Percentiles rank a stretch among this genome's conserved stretches.
Conservation (phyloP, 2,113 vertebrate species). For the Ammodramus savannarum region DNA sequence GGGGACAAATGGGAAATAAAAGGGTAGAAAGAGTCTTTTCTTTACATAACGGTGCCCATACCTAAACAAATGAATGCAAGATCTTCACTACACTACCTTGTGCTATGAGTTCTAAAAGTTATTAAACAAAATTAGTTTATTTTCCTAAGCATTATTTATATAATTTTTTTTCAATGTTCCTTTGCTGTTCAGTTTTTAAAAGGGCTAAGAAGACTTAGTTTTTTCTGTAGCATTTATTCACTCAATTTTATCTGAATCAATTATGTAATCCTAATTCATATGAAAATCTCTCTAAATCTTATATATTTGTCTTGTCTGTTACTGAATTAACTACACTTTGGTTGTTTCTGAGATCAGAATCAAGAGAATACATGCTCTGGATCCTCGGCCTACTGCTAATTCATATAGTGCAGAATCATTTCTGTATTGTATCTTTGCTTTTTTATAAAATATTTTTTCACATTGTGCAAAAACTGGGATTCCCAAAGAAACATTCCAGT, state of each 20-base stretch:
- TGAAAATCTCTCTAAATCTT: neutral
- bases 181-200: neutral
- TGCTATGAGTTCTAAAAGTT: neutral
- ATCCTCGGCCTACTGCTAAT: neutral
- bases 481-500: neutral
- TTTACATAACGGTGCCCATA: neutral
- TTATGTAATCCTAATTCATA: neutral
- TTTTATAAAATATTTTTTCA: neutral
- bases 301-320: neutral
- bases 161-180: neutral
- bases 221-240: neutral
- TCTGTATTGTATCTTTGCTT: neutral
- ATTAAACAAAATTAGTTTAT: neutral
- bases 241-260: neutral
- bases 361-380: neutral
- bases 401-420: rapidly evolving
- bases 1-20: neutral
- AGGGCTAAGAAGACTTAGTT: neutral
- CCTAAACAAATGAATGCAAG: neutral
- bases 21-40: neutral
- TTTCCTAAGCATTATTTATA: neutral
- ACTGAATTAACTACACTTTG: neutral
- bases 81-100: neutral
- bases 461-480: neutral
- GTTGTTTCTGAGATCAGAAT: neutral